A percentile compares a stretch with the other conserved stretches of the same genome.
These are phyloP conservation scores for Piscicola geometra DNA, from an alignment of 2,888 invertebrate genomes.

Conservation along the genomic window DNA sequence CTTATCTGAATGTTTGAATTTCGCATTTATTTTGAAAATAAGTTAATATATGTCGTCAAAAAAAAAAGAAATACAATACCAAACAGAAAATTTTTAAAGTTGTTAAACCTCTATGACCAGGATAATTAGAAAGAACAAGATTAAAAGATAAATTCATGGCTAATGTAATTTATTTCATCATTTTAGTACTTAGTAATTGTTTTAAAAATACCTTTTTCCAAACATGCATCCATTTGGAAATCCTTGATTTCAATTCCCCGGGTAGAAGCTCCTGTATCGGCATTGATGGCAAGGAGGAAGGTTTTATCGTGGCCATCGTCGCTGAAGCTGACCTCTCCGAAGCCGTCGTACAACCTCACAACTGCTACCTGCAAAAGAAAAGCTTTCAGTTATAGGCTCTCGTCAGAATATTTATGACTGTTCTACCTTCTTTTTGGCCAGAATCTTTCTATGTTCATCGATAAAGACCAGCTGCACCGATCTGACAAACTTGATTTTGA, in stretches of 20 bases:
- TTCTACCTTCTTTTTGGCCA: not conserved
- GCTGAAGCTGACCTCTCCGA: not conserved
- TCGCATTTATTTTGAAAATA: too few species aligned
- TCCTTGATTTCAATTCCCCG: conserved; percentile 12
- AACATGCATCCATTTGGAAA: conserved; percentile 26
- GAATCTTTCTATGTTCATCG: not conserved
- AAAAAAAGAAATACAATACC: too few species aligned
- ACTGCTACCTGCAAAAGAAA: not conserved
- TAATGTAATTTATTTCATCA: too few species aligned
- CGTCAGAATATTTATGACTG: not conserved
- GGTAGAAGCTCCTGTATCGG: not conserved
- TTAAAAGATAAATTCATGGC: not conserved
- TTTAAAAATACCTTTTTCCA: not conserved
- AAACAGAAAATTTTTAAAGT: not conserved
- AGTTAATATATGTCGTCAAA: too few species aligned
- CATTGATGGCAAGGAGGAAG: not conserved
- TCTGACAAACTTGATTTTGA: not conserved
- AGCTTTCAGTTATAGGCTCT: not conserved
- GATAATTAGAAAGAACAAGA: not conserved
- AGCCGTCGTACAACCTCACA: not conserved
- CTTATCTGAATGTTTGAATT: too few species aligned
- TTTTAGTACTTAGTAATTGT: too few species aligned
- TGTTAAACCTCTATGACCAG: not conserved
- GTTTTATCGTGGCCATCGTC: not conserved
- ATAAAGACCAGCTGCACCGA: not conserved